Base-by-base conservation (phyloP, 2,797 vertebrate species). In the Mareca strepera region DNA sequence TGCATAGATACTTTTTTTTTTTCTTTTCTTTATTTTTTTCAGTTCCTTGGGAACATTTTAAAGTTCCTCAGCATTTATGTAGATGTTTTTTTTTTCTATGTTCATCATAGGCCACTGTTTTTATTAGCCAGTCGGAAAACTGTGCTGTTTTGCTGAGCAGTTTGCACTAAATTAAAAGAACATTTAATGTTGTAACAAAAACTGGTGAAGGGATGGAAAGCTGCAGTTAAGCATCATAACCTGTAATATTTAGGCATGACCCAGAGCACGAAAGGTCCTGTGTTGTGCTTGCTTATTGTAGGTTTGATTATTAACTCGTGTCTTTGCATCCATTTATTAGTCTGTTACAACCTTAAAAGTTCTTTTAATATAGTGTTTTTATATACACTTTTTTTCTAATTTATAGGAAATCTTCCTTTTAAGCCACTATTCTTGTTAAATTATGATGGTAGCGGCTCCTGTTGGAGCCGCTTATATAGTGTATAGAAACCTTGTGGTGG, bases 331-430 rank as follows among this genome's bases (percentile, higher is more conserved):
- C 86, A 6, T 94, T 96, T 95, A 75, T 95, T 96, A 86, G 79
- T 95, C 94, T 92, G 92, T 95, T 96, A 66, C 94, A 90, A 35
- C 93, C 72, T 95, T 97, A 79, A 97, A 93, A 84, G 86, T 96
- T 97, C 92, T 93, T 96, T 96, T 91, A 94, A 94, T 96, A 85
- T 94, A 94, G 93, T 96, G 92, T 93, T 87, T 90, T 90, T 96
- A 91, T 96, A 67, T 97, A 97, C 92, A 88, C 82, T 93, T 90
- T 85, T 93, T 94, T 96, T 96, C 89, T 87, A 96, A 96, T 86
- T 96, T 77, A 92, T 95, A 96, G 92, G 84, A 94, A 96, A 93
- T 94, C 94, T 95, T 96, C 94, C 90, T 70, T 94, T 96, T 96
- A 97, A 96, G 82, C 94, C 69, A 94, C 92, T 96, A 67, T 96